Base-by-base conservation (phyloP, 2,888 invertebrate species). In the Rapana venosa region DNA sequence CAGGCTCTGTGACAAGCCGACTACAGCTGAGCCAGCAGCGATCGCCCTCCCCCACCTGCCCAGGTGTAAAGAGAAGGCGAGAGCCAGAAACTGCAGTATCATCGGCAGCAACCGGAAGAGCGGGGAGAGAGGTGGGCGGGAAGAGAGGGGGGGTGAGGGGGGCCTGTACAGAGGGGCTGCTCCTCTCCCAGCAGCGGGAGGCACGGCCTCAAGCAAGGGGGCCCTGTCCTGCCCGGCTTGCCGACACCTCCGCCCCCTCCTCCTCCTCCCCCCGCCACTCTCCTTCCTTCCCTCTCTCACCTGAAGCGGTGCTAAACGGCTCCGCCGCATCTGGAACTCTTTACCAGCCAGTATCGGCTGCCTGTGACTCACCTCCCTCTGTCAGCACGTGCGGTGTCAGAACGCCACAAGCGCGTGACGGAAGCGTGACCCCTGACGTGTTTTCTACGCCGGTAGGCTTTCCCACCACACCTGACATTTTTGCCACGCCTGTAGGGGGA, bases 141-240 rank as follows among this genome's bases (percentile, higher is more conserved):
- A 6, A 77, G 58, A 8, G 47, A 70, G 36, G 56, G 36, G 20
- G 66, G 61, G 70, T 30, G 87, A 20, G 17, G 87, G 17, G 13
- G 66, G 35, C 87, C 74, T 30, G 35, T 47, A 70, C 89, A 35
- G 89, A 74, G 22, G 17, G 85, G 30, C 85, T 58, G 8, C 36
- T 85, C 74, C 85, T 85, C 66, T 89, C 89, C 47, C 84, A 85
- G 11, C 89, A 85, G 85, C 89, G 85, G 84, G 85, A 89, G 74
- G 85, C 89, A 30, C 8, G 74, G 36, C 81, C 81, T 47, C 66
- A n/a, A 36, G 89, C 74, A 20, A 85, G 74, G 36, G 89, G 70
- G 15, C n/a, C 30, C 32, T 66, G 74, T 85, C 89, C 84, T 84
- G 85, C 89, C 6, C 47, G 56, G 6, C 58, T 89, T 89, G 85